Percentiles rank a stretch among this genome's conserved stretches.
phyloP scores from a whole-genome alignment of 2,888 invertebrate species.

The Antheraea assamensis region DNA sequence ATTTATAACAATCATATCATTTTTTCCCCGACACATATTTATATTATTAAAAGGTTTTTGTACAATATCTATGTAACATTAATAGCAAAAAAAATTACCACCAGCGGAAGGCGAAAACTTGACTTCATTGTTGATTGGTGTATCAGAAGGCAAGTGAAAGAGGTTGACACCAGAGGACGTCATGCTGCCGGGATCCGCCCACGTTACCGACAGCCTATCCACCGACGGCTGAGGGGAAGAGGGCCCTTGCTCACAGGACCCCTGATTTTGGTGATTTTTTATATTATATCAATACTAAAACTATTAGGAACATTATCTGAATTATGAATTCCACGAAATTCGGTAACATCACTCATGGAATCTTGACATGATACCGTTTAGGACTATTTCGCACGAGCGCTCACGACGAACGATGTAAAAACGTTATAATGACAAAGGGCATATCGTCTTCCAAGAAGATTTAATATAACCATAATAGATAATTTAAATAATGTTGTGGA shows the following conservation, averaged over 20 bases:
- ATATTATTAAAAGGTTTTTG: not conserved
- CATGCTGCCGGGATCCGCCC: constrained; percentile 83
- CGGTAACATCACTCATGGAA: not conserved
- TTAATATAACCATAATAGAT: no score
- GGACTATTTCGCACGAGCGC: not conserved
- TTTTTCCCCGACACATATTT: no score
- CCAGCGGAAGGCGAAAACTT: constrained; percentile 66
- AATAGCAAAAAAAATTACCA: constrained; percentile 36
- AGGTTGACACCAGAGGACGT: constrained; percentile 74
- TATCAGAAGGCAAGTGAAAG: constrained; percentile 71
- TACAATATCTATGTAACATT: not conserved
- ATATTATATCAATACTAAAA: constrained; percentile 17
- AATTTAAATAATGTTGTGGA: no score
- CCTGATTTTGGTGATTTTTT: constrained; percentile 41
- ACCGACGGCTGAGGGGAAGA: constrained; percentile 86
- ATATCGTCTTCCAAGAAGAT: not conserved
- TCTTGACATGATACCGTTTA: not conserved
- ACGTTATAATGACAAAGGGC: not conserved
- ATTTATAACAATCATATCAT: no score
- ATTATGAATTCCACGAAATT: not conserved
- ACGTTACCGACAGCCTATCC: constrained; percentile 87
- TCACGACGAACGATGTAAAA: not conserved
- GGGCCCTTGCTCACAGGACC: constrained; percentile 77
- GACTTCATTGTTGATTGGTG: constrained; percentile 67
- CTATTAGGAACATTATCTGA: not conserved